These are phyloP conservation scores for Psilopsiagon aymara DNA, from an alignment of 2,113 vertebrate genomes.

Conservation along the genomic window DNA sequence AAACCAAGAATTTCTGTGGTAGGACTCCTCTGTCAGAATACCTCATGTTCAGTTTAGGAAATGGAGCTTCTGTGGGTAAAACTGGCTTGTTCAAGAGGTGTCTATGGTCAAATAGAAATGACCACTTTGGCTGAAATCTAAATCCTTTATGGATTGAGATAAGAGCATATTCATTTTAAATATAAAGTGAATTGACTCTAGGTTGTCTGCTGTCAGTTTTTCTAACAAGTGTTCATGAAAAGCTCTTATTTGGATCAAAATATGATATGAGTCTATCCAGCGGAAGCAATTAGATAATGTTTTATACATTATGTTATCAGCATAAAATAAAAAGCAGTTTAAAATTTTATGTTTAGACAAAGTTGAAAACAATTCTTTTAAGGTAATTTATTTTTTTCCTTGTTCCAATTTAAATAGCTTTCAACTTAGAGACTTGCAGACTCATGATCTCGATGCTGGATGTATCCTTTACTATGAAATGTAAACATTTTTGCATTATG, in stretches of 20 bases:
- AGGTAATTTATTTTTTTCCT: background rate
- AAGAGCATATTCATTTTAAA: background rate
- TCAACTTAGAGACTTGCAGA: constrained; percentile 93
- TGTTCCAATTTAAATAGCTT: constrained; percentile 80
- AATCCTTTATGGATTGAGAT: background rate
- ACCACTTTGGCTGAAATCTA: background rate
- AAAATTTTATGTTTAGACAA: background rate
- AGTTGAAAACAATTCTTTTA: background rate
- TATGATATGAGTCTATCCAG: background rate
- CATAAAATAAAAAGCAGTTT: background rate
- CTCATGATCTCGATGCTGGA: constrained; percentile 97
- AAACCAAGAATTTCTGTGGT: background rate
- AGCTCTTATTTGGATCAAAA: background rate
- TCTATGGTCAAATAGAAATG: background rate
- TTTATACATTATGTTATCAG: background rate
- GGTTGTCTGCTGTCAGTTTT: background rate
- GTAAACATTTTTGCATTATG: background rate
- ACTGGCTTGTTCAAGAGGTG: background rate
- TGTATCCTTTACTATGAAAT: constrained; percentile 87
- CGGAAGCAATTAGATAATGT: background rate
- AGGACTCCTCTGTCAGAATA: background rate
- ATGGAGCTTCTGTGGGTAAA: background rate
- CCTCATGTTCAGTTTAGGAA: background rate
- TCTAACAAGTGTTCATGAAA: background rate
- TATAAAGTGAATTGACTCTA: background rate